A percentile compares a stretch with the other conserved stretches of the same genome.
Evolutionary conservation across 2,113 vertebrate genomes (phyloP).

Genomic region (Passerina amoena): DNA sequence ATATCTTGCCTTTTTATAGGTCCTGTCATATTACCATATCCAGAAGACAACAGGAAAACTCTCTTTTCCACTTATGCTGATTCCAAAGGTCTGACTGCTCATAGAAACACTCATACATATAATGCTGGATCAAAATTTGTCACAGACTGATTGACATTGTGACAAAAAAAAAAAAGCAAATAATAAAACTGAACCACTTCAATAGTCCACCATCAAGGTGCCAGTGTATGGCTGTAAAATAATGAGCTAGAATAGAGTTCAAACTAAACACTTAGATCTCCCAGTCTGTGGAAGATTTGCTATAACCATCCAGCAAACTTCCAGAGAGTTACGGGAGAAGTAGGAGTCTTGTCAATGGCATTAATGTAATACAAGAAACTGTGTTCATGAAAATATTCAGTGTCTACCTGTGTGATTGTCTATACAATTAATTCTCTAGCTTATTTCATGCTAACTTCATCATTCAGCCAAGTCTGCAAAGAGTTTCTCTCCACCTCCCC

Average conservation of each 20-base stretch:
- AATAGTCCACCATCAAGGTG: background rate
- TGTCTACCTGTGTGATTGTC: background rate
- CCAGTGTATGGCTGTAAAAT: background rate
- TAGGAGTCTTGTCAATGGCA: background rate
- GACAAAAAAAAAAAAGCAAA: background rate
- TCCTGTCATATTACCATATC: background rate
- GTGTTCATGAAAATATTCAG: background rate
- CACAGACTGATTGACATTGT: background rate
- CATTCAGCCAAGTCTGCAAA: background rate
- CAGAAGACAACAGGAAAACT: background rate
- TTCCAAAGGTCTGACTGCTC: background rate
- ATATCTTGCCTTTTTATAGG: background rate
- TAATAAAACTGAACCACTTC: background rate
- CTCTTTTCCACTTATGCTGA: background rate
- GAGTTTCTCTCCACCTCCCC: background rate
- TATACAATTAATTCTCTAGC: background rate
- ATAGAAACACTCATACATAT: background rate
- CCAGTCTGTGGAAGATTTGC: background rate
- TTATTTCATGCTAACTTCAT: background rate
- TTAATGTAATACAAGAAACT: fast-evolving
- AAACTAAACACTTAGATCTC: background rate
- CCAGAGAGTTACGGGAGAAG: background rate
- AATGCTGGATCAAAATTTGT: background rate
- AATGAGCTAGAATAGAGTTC: background rate
- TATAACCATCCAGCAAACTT: background rate